These are phyloP conservation scores for Cordilura impudica DNA, from an alignment of 2,888 invertebrate species.

Conservation along the genomic window DNA sequence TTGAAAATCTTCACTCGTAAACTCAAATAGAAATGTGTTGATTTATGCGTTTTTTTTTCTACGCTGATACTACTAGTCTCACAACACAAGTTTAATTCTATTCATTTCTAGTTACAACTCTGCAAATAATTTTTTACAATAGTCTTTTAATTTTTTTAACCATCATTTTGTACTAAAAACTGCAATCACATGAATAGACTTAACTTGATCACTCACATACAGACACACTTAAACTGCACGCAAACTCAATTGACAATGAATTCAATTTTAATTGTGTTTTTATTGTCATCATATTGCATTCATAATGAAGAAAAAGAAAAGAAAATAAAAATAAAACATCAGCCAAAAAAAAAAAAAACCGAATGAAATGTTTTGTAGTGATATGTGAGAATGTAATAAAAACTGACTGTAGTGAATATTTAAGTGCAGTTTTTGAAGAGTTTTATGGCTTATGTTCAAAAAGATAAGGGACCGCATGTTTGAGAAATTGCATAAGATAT, in stretches of 20 bases:
- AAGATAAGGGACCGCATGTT: too few relatives aligned
- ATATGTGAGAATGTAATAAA: too few relatives aligned
- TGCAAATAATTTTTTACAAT: conserved; percentile 22
- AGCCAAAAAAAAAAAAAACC: conserved; percentile 25
- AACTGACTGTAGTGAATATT: too few relatives aligned
- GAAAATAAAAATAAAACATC: conserved; percentile 22
- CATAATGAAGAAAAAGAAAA: conserved; percentile 13
- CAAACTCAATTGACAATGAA: conserved; percentile 50
- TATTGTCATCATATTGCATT: conserved; percentile 54
- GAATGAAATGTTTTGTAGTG: too few relatives aligned
- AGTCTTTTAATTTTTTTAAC: not conserved
- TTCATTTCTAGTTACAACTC: conserved; percentile 31
- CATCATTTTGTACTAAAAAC: not conserved
- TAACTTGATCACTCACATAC: too few relatives aligned
- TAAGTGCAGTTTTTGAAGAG: too few relatives aligned
- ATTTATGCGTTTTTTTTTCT: conserved; percentile 54
- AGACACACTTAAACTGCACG: too few relatives aligned
- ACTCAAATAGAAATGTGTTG: conserved; percentile 42
- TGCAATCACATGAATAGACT: conserved; percentile 29
- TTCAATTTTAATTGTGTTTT: conserved; percentile 62
- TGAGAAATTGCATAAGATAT: too few relatives aligned
- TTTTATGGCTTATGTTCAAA: too few relatives aligned
- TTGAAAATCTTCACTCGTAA: too few relatives aligned
- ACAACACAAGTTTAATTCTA: conserved; percentile 53
- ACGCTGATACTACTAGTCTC: too few relatives aligned